Percentiles rank a stretch among this genome's conserved stretches.
Evolutionary conservation across 92 coral and sea anemone genomes (phyloP).

Genomic region (Parazoanthus darwini): DNA sequence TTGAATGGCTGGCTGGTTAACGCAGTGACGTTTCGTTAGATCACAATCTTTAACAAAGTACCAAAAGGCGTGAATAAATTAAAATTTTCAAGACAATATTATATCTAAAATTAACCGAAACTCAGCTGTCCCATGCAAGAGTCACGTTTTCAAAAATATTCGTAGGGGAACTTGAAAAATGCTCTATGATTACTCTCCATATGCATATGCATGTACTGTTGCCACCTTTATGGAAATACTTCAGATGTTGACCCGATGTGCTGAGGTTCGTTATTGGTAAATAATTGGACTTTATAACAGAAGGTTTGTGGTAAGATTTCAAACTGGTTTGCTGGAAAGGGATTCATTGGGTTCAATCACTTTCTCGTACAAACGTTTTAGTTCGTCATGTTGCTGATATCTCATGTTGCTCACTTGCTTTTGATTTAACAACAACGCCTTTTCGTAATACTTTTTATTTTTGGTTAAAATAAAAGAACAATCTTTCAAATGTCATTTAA

Average conservation of each 20-base stretch:
- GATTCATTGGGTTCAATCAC: neutral
- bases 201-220: neutral
- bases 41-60: neutral
- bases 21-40: neutral
- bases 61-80: neutral
- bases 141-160: neutral
- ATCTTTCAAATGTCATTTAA: too few species aligned
- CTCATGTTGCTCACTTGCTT: neutral
- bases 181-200: neutral
- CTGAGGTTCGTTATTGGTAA: neutral
- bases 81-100: neutral
- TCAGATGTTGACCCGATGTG: neutral
- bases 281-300: neutral
- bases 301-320: neutral
- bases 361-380: too few species aligned
- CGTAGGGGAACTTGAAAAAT: neutral
- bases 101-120: too few species aligned
- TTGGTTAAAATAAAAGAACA: too few species aligned
- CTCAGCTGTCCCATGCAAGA: neutral
- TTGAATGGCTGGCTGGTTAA: conserved; percentile 6
- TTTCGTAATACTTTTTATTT: too few species aligned
- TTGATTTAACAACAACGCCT: too few species aligned
- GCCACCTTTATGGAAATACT: neutral
- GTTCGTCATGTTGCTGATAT: neutral
- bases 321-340: neutral